A percentile compares a stretch with the other conserved stretches of the same genome.
These are phyloP conservation scores for Boloria selene DNA, from an alignment of 2,888 invertebrate species.

Conservation along the genomic window DNA sequence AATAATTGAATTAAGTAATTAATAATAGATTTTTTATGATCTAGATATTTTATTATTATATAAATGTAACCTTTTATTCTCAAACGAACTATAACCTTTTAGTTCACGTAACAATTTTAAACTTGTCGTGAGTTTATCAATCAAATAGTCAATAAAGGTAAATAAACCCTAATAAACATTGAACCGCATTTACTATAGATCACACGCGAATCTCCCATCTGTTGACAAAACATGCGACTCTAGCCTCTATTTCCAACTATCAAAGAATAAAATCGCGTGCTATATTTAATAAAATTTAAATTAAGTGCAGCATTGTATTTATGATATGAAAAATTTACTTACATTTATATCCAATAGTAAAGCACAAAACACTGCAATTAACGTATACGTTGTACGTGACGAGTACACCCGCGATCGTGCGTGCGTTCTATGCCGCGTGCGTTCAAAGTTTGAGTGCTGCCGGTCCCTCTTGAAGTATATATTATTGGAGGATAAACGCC, in stretches of 20 bases:
- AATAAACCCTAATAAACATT: slow-evolving; percentile 44
- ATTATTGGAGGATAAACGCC: slow-evolving; percentile 51
- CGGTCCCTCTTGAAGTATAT: slow-evolving; percentile 63
- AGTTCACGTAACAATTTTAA: slow-evolving; percentile 3
- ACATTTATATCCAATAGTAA: slow-evolving; percentile 55
- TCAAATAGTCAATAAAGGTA: slow-evolving; percentile 43
- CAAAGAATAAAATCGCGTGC: background rate
- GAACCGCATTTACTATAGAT: slow-evolving; percentile 37
- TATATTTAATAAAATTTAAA: background rate
- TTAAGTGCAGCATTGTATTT: background rate
- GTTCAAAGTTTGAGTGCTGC: slow-evolving; percentile 61
- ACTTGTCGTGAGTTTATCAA: slow-evolving; percentile 29
- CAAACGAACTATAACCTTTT: background rate
- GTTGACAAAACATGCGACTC: slow-evolving; percentile 28
- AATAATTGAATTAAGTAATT: no score
- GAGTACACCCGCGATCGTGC: slow-evolving; percentile 46
- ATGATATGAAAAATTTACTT: slow-evolving; percentile 51
- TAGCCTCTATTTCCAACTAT: background rate
- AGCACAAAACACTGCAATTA: slow-evolving; percentile 55
- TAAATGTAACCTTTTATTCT: background rate
- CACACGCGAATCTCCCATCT: slow-evolving; percentile 41
- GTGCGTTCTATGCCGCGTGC: slow-evolving; percentile 61
- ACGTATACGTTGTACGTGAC: slow-evolving; percentile 41
- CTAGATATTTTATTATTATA: background rate
- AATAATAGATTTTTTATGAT: no score